phyloP scores from a whole-genome alignment of 2,797 vertebrate genomes.

The Trematomus bernacchii region DNA sequence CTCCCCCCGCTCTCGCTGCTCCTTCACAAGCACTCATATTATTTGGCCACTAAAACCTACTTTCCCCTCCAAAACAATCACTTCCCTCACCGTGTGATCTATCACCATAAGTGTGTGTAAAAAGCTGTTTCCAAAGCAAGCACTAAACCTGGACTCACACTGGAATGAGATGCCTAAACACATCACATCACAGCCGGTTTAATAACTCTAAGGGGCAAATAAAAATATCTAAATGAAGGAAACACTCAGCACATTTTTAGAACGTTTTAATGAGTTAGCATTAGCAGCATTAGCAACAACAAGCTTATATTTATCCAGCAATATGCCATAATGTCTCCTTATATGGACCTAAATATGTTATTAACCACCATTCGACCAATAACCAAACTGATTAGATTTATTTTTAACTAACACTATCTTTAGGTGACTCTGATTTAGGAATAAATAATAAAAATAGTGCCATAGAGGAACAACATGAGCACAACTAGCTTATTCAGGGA shows the following conservation, averaged over 20 bases:
- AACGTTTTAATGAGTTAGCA: not conserved
- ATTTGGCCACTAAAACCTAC: slow-evolving; percentile 31
- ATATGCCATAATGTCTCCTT: not conserved
- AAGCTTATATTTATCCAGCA: not conserved
- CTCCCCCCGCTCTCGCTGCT: slow-evolving; percentile 21
- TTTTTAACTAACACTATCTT: not conserved
- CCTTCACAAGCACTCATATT: slow-evolving; percentile 26
- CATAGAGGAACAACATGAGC: not conserved
- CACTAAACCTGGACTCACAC: slow-evolving; percentile 1
- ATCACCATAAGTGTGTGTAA: slow-evolving; percentile 10
- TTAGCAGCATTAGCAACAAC: not conserved
- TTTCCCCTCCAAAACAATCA: slow-evolving; percentile 42
- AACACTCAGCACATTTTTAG: not conserved
- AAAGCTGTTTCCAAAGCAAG: slow-evolving; percentile 14
- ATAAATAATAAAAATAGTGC: not conserved
- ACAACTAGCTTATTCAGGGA: too few species aligned
- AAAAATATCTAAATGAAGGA: not conserved
- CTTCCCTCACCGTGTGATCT: slow-evolving; percentile 27
- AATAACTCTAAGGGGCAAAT: not conserved
- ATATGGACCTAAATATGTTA: not conserved
- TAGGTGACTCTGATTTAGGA: not conserved
- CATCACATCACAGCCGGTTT: not conserved
- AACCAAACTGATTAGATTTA: too few species aligned
- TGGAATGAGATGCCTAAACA: not conserved
- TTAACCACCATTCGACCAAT: not conserved